Conservation (phyloP, 2,888 invertebrate genomes). For the Chloroclysta siterata region DNA sequence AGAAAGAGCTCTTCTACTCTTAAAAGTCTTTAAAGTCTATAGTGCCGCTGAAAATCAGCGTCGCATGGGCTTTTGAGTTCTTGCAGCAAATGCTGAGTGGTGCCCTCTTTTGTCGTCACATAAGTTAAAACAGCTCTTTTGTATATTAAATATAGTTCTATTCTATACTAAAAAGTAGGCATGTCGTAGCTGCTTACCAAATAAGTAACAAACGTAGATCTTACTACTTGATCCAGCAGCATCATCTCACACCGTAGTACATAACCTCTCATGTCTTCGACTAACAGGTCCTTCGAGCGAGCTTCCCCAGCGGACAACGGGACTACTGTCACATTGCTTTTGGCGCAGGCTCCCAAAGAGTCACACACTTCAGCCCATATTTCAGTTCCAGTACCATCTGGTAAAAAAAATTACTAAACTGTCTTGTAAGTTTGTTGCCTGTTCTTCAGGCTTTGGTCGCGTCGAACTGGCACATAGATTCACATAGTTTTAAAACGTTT, state of each 20-base stretch:
- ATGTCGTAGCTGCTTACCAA: constrained; percentile 45
- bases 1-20: too few relatives aligned
- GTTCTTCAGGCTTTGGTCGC: too few relatives aligned
- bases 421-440: too few relatives aligned
- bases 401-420: constrained; percentile 4
- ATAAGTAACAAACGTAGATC: constrained; percentile 55
- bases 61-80: too few relatives aligned
- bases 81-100: too few relatives aligned
- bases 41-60: too few relatives aligned
- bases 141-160: too few relatives aligned
- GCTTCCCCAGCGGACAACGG: constrained; percentile 47
- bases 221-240: constrained; percentile 45
- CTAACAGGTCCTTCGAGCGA: constrained; percentile 46
- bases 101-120: too few relatives aligned
- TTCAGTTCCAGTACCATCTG: constrained; percentile 51
- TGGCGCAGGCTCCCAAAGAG: constrained; percentile 56
- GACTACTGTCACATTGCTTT: constrained; percentile 40
- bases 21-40: too few relatives aligned
- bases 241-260: constrained; percentile 57
- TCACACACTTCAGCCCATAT: constrained; percentile 66
- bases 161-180: neutral
- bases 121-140: too few relatives aligned
- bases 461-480: too few relatives aligned
- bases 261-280: constrained; percentile 48
- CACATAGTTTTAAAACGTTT: too few relatives aligned